phyloP scores from a whole-genome alignment of 2,888 invertebrate species.

The Eledona agricola region DNA sequence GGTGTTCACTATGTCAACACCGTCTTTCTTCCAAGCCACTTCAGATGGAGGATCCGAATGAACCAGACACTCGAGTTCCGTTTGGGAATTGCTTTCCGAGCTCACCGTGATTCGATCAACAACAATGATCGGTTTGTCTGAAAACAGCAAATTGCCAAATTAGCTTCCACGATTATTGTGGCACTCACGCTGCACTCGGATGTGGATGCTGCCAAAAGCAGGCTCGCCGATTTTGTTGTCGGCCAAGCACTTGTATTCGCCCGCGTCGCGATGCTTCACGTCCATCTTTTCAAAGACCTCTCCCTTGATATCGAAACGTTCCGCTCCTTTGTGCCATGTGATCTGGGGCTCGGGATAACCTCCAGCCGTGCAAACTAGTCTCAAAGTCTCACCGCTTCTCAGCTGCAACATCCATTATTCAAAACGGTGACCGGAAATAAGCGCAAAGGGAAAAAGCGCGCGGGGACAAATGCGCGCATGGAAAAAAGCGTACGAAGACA shows the following conservation, averaged over 20 bases:
- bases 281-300: constrained; percentile 56
- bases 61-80: constrained; percentile 61
- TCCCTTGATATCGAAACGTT: constrained; percentile 50
- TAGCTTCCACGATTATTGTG: no score
- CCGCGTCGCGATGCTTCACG: constrained; percentile 56
- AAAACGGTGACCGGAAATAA: no score
- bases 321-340: constrained; percentile 57
- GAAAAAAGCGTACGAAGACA: no score
- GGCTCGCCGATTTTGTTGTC: constrained; percentile 60
- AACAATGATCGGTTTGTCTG: constrained; percentile 62
- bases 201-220: constrained; percentile 53
- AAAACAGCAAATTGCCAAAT: constrained; percentile 36
- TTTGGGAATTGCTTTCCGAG: constrained; percentile 59
- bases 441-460: no score
- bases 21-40: constrained; percentile 58
- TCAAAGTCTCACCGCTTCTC: constrained; percentile 57
- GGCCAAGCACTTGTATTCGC: constrained; percentile 63
- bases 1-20: constrained; percentile 47
- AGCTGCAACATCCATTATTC: constrained; percentile 49
- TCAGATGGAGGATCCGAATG: constrained; percentile 60
- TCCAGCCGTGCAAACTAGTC: constrained; percentile 59
- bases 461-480: no score
- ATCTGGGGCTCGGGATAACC: constrained; percentile 62
- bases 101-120: constrained; percentile 61
- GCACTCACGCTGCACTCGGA: constrained; percentile 59